Percentiles rank a stretch among this genome's conserved stretches.
These are phyloP conservation scores for Felis chaus DNA, from an alignment of 2,113 vertebrate genomes.

Conservation along the genomic window DNA sequence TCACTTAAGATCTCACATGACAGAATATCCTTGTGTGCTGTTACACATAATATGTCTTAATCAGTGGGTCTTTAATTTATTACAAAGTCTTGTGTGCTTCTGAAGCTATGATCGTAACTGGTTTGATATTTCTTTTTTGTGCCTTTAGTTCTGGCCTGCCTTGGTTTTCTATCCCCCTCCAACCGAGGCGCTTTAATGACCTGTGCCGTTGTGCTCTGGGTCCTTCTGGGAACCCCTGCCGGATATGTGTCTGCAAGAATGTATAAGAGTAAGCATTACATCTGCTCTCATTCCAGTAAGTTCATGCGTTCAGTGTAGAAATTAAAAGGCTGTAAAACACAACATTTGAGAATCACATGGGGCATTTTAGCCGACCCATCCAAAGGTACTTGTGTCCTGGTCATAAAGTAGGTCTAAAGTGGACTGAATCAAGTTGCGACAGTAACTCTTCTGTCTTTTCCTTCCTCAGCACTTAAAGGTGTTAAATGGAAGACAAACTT, in stretches of 20 bases:
- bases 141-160: slow-evolving; percentile 87
- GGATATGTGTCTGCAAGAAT: slow-evolving; percentile 92
- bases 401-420: slow-evolving; percentile 22
- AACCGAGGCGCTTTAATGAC: slow-evolving; percentile 94
- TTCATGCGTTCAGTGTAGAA: slow-evolving; percentile 37
- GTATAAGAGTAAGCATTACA: slow-evolving; percentile 89
- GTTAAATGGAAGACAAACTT: slow-evolving; percentile 95
- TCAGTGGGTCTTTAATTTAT: neutral
- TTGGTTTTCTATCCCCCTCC: slow-evolving; percentile 92
- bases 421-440: slow-evolving; percentile 30
- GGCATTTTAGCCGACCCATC: neutral
- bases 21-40: neutral
- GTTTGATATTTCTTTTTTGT: slow-evolving; percentile 23
- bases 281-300: slow-evolving; percentile 11
- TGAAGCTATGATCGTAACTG: neutral
- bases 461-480: slow-evolving; percentile 89
- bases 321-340: slow-evolving; percentile 37
- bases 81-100: neutral
- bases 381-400: neutral
- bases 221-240: slow-evolving; percentile 89
- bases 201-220: slow-evolving; percentile 92
- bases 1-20: neutral
- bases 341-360: neutral
- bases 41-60: neutral
- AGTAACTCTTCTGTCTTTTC: slow-evolving; percentile 57